Evolutionary conservation across 2,797 vertebrate genomes (phyloP).

Genomic region (Pygocentrus nattereri): DNA sequence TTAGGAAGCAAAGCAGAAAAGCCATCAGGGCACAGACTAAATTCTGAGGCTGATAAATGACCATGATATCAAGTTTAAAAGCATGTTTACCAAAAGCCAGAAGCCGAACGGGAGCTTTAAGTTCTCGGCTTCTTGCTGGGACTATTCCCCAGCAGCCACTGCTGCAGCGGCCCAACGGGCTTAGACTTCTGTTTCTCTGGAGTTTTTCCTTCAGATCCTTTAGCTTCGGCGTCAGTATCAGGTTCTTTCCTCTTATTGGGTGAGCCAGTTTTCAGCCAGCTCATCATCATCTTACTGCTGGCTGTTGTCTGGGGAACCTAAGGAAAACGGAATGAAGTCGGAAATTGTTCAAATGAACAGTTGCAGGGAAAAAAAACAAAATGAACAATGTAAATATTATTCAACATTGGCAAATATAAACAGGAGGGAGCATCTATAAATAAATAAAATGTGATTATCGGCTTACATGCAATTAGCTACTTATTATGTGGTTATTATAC

Average conservation of each 20-base stretch:
- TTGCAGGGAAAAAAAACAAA: too few relatives aligned
- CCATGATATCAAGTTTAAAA: too few relatives aligned
- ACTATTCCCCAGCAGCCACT: conserved; percentile 73
- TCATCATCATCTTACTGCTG: conserved; percentile 87
- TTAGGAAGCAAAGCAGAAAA: too few relatives aligned
- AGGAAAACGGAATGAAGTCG: conserved; percentile 17
- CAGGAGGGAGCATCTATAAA: too few relatives aligned
- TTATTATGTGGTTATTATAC: too few relatives aligned
- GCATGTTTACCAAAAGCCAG: neutral
- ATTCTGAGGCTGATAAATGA: too few relatives aligned
- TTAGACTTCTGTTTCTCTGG: conserved; percentile 71
- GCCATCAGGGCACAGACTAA: too few relatives aligned
- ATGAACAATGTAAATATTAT: too few relatives aligned
- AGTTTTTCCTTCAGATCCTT: conserved; percentile 62
- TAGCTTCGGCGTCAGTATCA: conserved; percentile 43
- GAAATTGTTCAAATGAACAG: too few relatives aligned
- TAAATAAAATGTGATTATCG: too few relatives aligned
- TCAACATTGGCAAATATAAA: too few relatives aligned
- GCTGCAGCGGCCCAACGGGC: conserved; percentile 66
- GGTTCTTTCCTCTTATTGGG: conserved; percentile 80
- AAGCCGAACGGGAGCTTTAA: conserved; percentile 41
- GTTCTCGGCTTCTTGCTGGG: conserved; percentile 78
- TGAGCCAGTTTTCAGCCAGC: conserved; percentile 84
- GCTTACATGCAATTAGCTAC: too few relatives aligned
- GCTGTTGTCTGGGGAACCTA: conserved; percentile 81